Evolutionary conservation across 2,888 invertebrate species (phyloP).

Genomic region (Erebia epiphron): DNA sequence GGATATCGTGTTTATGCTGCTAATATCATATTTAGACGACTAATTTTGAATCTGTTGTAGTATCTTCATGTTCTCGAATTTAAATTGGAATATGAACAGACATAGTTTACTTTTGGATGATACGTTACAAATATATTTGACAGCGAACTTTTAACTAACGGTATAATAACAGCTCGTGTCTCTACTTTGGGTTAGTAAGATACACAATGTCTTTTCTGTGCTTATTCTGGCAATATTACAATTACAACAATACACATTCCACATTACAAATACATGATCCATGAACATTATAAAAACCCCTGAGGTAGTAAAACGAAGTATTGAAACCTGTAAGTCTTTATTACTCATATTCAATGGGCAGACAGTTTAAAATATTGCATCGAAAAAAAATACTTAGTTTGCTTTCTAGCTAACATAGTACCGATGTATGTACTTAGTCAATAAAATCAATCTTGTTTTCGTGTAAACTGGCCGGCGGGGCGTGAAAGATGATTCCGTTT

Average conservation of each 20-base stretch:
- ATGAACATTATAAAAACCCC: too few relatives aligned
- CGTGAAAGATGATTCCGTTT: slow-evolving; percentile 60
- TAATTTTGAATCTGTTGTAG: slow-evolving; percentile 31
- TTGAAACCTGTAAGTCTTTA: background rate
- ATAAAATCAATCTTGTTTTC: slow-evolving; percentile 58
- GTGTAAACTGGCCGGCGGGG: slow-evolving; percentile 44
- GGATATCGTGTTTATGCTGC: slow-evolving; percentile 73
- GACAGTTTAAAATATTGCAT: slow-evolving; percentile 17
- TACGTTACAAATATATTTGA: too few relatives aligned
- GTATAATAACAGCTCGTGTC: too few relatives aligned
- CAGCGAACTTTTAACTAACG: too few relatives aligned
- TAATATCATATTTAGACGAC: slow-evolving; percentile 66
- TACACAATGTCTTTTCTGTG: too few relatives aligned
- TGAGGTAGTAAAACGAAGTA: background rate
- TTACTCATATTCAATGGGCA: background rate
- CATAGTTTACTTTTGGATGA: background rate
- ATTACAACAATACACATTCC: too few relatives aligned
- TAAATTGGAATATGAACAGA: slow-evolving; percentile 28
- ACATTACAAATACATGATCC: too few relatives aligned
- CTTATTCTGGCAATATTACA: too few relatives aligned
- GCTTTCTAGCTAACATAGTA: slow-evolving; percentile 2
- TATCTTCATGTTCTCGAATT: slow-evolving; percentile 30
- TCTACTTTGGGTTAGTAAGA: too few relatives aligned
- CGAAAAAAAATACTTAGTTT: slow-evolving; percentile 1
- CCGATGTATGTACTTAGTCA: slow-evolving; percentile 39